These are phyloP conservation scores for Exephanes ischioxanthus DNA, from an alignment of 2,888 invertebrate species.

Conservation along the genomic window DNA sequence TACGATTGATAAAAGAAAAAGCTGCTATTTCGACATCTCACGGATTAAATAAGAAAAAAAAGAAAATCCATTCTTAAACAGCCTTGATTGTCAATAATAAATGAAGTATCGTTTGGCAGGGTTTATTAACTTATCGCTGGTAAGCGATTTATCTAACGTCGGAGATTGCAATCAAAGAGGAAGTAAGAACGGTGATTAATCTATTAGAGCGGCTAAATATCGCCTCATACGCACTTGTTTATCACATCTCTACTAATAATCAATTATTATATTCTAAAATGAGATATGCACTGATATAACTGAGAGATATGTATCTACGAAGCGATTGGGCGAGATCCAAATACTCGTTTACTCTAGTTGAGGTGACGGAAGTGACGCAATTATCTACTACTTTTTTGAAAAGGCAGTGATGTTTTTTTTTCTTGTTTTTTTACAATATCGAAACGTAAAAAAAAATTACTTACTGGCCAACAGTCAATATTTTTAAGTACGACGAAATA, in stretches of 20 bases:
- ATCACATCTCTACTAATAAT: slow-evolving; percentile 63
- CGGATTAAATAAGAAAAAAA: not conserved
- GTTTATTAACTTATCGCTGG: slow-evolving; percentile 37
- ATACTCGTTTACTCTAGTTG: slow-evolving; percentile 10
- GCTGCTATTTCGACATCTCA: slow-evolving; percentile 33
- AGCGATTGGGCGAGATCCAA: slow-evolving; percentile 67
- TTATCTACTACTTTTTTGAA: slow-evolving; percentile 33
- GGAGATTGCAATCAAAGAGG: slow-evolving; percentile 7
- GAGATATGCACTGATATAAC: slow-evolving; percentile 72
- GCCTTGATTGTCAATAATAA: slow-evolving; percentile 31
- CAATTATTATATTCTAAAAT: slow-evolving; percentile 63
- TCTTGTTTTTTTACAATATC: slow-evolving; percentile 25
- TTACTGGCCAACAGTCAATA: slow-evolving; percentile 16
- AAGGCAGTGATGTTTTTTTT: slow-evolving; percentile 65
- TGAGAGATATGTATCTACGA: slow-evolving; percentile 74
- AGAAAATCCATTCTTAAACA: slow-evolving; percentile 14
- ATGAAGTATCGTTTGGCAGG: slow-evolving; percentile 58
- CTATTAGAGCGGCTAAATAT: slow-evolving; percentile 9
- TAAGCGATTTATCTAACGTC: slow-evolving; percentile 1
- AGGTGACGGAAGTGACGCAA: slow-evolving; percentile 25
- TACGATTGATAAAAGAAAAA: slow-evolving; percentile 37
- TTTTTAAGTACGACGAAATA: slow-evolving; percentile 49
- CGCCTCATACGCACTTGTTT: slow-evolving; percentile 25
- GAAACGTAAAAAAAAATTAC: slow-evolving; percentile 31
- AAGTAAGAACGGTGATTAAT: slow-evolving; percentile 18